phyloP scores from a whole-genome alignment of 92 coral and sea anemone species.

The Parazoanthus darwini region DNA sequence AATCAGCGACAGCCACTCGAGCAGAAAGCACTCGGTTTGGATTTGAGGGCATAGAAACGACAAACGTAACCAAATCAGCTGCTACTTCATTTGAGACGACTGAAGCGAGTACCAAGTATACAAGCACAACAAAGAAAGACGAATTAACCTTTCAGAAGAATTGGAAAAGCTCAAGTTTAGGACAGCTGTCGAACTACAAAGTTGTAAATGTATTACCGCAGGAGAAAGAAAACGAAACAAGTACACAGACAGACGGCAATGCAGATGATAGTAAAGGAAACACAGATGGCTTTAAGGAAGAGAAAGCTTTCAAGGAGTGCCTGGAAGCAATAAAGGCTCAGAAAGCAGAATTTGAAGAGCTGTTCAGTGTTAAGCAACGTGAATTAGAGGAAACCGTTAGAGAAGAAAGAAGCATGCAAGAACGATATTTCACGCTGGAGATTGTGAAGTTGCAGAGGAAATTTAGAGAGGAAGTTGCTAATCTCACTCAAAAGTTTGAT shows the following conservation, averaged over 20 bases:
- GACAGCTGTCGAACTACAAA: constrained; percentile 16
- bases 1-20: constrained; percentile 21
- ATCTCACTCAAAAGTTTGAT: constrained; percentile 23
- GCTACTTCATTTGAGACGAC: neutral
- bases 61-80: constrained; percentile 1
- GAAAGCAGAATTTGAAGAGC: neutral
- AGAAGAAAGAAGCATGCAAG: constrained; percentile 22
- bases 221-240: neutral
- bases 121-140: neutral
- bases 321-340: neutral
- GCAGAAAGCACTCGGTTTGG: constrained; percentile 25
- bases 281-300: neutral
- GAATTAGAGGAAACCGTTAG: constrained; percentile 20
- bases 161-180: constrained; percentile 25
- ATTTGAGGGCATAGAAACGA: constrained; percentile 6
- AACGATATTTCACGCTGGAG: constrained; percentile 19
- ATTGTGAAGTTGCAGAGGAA: constrained; percentile 30
- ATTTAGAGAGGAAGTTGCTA: constrained; percentile 26
- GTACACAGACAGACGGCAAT: neutral
- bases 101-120: neutral
- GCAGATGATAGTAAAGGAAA: neutral
- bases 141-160: neutral
- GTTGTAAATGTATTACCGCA: constrained; percentile 13
- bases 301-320: neutral
- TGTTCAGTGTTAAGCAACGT: constrained; percentile 14